Conservation (phyloP, 2,113 vertebrate species). For the Myotis lucifugus region DNA sequence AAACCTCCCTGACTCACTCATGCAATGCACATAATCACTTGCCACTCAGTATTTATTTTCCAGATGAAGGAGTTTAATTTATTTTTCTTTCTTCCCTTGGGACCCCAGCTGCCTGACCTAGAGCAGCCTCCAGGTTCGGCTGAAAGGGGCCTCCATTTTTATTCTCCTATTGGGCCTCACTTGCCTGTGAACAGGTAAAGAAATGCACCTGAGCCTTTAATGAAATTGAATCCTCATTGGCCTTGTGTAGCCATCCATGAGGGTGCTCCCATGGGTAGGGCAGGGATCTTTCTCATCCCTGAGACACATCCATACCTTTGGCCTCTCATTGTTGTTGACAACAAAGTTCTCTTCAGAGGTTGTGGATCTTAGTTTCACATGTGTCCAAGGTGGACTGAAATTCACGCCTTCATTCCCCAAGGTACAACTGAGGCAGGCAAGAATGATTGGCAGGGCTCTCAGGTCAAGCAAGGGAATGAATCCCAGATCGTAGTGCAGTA, state of each 20-base stretch:
- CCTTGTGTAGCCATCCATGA: background rate
- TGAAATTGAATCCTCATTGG: background rate
- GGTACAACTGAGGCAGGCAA: background rate
- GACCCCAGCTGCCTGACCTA: conserved; percentile 75
- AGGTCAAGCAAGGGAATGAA: background rate
- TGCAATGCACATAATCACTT: conserved; percentile 79
- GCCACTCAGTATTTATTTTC: conserved; percentile 85
- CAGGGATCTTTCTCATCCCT: background rate
- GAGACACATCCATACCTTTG: background rate
- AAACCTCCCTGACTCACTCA: conserved; percentile 80
- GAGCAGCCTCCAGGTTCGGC: conserved; percentile 42
- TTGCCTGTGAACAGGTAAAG: background rate
- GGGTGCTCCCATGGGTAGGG: accelerated
- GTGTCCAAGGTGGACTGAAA: background rate
- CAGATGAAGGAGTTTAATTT: conserved; percentile 85
- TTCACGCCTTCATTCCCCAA: background rate
- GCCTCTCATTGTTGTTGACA: background rate
- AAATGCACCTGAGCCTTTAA: background rate
- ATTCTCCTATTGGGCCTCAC: background rate
- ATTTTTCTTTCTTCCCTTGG: conserved; percentile 80
- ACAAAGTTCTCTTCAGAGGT: background rate
- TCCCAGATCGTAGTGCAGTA: background rate
- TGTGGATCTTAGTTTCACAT: background rate
- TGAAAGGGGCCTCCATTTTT: conserved; percentile 25
- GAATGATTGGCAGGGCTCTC: background rate